Percentiles rank a stretch among this genome's conserved stretches.
phyloP scores from a whole-genome alignment of 2,113 vertebrate genomes.

The Rousettus leschenaultii region DNA sequence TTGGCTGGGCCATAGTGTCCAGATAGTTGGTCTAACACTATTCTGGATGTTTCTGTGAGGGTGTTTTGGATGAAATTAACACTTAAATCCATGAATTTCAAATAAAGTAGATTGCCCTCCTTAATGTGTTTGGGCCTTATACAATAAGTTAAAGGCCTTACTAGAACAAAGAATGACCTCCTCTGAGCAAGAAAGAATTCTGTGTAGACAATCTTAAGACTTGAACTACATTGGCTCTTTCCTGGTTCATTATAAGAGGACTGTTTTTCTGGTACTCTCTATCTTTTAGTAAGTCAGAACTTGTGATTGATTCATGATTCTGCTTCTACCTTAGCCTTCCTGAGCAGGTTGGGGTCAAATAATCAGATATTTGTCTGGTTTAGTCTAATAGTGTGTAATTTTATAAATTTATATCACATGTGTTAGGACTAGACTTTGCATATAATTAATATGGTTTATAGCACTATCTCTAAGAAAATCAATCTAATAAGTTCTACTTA shows the following conservation, averaged over 20 bases:
- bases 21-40: neutral
- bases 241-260: neutral
- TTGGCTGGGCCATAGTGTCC: neutral
- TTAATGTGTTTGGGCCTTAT: neutral
- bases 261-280: neutral
- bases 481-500: neutral
- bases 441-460: neutral
- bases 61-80: neutral
- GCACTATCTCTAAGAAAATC: neutral
- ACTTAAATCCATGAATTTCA: neutral
- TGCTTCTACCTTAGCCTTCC: neutral
- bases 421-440: neutral
- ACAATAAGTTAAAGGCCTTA: neutral
- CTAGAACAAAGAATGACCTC: neutral
- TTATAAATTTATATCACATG: neutral
- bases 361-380: neutral
- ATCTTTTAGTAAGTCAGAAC: neutral
- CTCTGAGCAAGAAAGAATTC: neutral
- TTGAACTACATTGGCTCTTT: neutral
- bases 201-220: neutral
- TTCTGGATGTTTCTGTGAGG: neutral
- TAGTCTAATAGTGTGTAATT: neutral
- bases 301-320: neutral
- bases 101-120: neutral
- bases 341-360: neutral